phyloP scores from a whole-genome alignment of 2,888 invertebrate species.

The Rotaria magnacalcarata region DNA sequence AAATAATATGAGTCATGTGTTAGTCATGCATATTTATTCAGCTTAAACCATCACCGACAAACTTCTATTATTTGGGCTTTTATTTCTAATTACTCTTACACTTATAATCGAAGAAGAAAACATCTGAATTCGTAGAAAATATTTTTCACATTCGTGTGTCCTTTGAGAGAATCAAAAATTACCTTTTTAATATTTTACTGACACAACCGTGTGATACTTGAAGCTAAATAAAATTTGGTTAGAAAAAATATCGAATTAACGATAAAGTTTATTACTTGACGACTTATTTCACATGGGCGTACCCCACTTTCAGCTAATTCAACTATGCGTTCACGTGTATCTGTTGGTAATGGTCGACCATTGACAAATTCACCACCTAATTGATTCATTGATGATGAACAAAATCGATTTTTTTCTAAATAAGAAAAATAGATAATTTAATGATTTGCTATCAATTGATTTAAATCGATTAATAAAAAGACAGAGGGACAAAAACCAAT shows the following conservation, averaged over 20 bases:
- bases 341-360: conserved; percentile 45
- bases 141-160: no score
- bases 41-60: neutral
- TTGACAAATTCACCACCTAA: conserved; percentile 46
- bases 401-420: conserved; percentile 25
- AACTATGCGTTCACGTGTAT: conserved; percentile 44
- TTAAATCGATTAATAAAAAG: no score
- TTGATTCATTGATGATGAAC: conserved; percentile 46
- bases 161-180: neutral
- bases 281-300: conserved; percentile 46
- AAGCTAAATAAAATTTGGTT: neutral
- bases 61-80: no score
- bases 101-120: neutral
- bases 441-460: neutral
- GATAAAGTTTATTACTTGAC: neutral
- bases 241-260: no score
- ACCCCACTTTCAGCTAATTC: conserved; percentile 46
- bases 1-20: no score
- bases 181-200: conserved; percentile 44
- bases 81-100: neutral
- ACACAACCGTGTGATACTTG: conserved; percentile 46
- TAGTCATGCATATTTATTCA: no score
- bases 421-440: neutral
- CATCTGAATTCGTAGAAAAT: no score
- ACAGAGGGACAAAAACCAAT: neutral